phyloP scores from a whole-genome alignment of 1,140 invertebrate species.

The Gonioctena quinquepunctata region DNA sequence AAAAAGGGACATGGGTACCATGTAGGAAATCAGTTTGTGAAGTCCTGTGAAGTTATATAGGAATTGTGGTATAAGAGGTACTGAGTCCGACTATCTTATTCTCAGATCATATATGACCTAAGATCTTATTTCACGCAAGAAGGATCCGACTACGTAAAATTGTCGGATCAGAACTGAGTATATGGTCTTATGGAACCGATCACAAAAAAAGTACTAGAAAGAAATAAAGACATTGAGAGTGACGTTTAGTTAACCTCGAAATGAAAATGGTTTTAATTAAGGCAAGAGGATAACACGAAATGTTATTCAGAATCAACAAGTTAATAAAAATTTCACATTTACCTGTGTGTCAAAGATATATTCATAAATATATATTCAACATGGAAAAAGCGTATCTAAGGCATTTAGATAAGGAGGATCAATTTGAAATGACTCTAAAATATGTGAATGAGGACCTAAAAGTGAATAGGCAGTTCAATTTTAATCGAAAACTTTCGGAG shows the following conservation, averaged over 20 bases:
- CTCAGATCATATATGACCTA: no score
- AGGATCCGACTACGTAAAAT: no score
- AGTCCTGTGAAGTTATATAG: no score
- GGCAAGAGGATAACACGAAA: neutral
- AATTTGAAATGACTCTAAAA: slow-evolving; percentile 48
- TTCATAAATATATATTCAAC: slow-evolving; percentile 42
- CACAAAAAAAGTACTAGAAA: no score
- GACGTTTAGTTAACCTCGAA: neutral
- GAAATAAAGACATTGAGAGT: no score
- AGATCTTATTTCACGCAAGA: no score
- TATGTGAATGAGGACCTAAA: slow-evolving; percentile 31
- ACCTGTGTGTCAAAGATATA: neutral
- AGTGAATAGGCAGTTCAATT: slow-evolving; percentile 49
- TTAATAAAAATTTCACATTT: neutral
- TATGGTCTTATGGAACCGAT: no score
- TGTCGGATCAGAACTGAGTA: no score
- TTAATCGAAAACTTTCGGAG: slow-evolving; percentile 45
- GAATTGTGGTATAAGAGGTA: no score
- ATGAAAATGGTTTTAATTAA: neutral
- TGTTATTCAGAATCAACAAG: neutral
- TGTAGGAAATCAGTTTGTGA: no score
- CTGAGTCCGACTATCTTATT: no score
- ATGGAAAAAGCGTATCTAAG: slow-evolving; percentile 53
- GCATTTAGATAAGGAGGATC: slow-evolving; percentile 35
- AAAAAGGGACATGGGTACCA: no score